phyloP scores from a whole-genome alignment of 2,797 vertebrate genomes.

The Cyclopterus lumpus region DNA sequence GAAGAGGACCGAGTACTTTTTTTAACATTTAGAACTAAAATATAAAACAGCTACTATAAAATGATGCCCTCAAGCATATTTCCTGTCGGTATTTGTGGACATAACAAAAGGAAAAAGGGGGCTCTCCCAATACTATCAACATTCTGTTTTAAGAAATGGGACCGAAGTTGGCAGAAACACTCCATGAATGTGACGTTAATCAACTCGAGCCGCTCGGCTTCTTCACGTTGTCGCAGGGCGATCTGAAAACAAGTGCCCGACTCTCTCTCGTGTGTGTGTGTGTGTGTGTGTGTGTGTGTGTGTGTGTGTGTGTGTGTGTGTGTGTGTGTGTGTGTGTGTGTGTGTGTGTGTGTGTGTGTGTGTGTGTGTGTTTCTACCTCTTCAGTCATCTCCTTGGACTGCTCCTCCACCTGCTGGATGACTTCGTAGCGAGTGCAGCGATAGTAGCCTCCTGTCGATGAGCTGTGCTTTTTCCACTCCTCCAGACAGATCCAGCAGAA shows the following conservation, averaged over 20 bases:
- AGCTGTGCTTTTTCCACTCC: conserved; percentile 99
- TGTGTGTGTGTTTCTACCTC: conserved; percentile 56
- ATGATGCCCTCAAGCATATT: too few relatives aligned
- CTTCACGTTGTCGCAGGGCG: background rate
- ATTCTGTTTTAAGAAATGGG: too few relatives aligned
- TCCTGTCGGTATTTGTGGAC: too few relatives aligned
- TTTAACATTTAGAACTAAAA: too few relatives aligned
- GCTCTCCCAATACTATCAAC: background rate
- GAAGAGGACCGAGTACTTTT: too few relatives aligned
- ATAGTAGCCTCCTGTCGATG: conserved; percentile 98
- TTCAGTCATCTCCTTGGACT: conserved; percentile 82
- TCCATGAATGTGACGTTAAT: background rate
- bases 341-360: too few relatives aligned
- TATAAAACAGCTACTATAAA: too few relatives aligned
- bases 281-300: too few relatives aligned
- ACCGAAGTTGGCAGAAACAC: too few relatives aligned
- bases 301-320: too few relatives aligned
- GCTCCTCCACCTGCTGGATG: conserved; percentile 97
- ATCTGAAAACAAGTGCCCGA: background rate
- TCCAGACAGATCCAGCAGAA: conserved; percentile 99
- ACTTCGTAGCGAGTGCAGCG: conserved; percentile 98
- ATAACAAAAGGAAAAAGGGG: background rate
- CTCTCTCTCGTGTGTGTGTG: background rate
- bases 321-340: too few relatives aligned
- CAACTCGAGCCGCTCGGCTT: background rate